Evolutionary conservation across 2,797 vertebrate species (phyloP).

Genomic region (Spatula versicolor): DNA sequence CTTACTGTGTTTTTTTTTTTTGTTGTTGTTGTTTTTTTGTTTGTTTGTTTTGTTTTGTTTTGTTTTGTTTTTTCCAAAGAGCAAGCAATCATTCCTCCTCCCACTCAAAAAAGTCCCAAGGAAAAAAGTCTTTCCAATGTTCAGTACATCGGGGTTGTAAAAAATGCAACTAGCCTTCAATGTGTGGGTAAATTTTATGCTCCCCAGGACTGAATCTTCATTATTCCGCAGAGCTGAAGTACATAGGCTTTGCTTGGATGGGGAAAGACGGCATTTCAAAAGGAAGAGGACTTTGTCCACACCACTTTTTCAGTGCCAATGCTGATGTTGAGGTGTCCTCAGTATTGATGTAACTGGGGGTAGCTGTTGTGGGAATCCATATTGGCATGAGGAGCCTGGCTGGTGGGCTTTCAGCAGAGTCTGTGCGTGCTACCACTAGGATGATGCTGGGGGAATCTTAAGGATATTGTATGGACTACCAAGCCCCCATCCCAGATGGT

Average conservation of each 20-base stretch:
- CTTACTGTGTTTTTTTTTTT: not conserved
- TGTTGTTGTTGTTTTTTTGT: slow-evolving; percentile 13
- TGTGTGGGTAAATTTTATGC: not conserved
- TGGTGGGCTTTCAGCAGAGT: not conserved
- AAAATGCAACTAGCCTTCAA: not conserved
- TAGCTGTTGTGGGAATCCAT: not conserved
- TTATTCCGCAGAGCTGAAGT: not conserved
- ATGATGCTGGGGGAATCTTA: not conserved
- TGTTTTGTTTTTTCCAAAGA: slow-evolving; percentile 26
- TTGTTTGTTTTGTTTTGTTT: not conserved
- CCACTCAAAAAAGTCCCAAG: not conserved
- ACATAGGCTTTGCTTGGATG: not conserved
- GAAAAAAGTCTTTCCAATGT: slow-evolving; percentile 47
- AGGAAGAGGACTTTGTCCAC: not conserved
- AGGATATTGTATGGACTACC: not conserved
- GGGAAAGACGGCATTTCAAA: not conserved
- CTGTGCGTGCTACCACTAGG: not conserved
- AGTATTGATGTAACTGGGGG: not conserved
- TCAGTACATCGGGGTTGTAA: slow-evolving; percentile 18
- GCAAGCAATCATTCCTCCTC: slow-evolving; percentile 1
- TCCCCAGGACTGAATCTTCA: not conserved
- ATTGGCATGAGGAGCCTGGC: not conserved
- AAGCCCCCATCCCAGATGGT: not conserved
- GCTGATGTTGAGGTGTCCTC: not conserved
- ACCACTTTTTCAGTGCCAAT: not conserved